These are phyloP conservation scores for Callaeas wilsoni DNA, from an alignment of 2,113 vertebrate genomes.

Conservation along the genomic window DNA sequence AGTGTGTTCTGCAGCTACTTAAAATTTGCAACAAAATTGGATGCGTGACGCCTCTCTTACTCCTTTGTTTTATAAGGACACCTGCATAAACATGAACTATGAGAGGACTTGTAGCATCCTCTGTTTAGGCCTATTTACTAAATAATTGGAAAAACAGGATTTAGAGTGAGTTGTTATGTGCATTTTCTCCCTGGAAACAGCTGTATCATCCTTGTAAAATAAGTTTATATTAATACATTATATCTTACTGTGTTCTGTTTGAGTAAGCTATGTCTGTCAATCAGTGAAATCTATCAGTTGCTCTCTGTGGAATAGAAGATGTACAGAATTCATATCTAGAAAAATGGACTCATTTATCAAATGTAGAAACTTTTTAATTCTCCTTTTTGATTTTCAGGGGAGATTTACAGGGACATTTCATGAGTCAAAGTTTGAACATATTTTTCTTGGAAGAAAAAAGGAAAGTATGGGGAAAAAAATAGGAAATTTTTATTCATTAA, in stretches of 20 bases:
- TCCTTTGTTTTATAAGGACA: background rate
- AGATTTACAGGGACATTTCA: background rate
- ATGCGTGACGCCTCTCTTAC: background rate
- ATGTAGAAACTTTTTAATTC: background rate
- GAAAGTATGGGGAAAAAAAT: background rate
- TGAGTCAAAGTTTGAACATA: background rate
- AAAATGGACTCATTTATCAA: background rate
- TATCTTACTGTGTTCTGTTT: background rate
- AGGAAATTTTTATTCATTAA: background rate
- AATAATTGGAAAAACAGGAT: background rate
- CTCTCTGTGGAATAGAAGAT: background rate
- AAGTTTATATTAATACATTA: background rate
- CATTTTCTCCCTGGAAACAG: background rate
- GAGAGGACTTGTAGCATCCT: background rate
- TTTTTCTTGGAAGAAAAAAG: background rate
- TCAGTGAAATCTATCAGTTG: background rate
- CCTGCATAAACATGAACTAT: background rate
- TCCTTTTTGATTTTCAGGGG: background rate
- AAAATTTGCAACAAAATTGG: background rate
- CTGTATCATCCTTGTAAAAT: background rate
- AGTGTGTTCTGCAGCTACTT: background rate
- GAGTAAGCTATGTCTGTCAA: background rate
- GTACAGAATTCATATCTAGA: background rate
- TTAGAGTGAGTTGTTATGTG: background rate
- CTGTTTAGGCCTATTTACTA: background rate